Conservation (phyloP, 2,113 vertebrate genomes). For the human (Homo sapiens) region GRCh38 chr7:155290001-155290500, state of each 20-base stretch:
- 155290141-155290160: too few species aligned
- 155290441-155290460: neutral
- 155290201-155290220: neutral
- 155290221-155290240: neutral
- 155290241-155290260: rapidly evolving
- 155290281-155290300: too few species aligned
- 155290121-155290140: neutral
- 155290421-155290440: rapidly evolving
- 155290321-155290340: rapidly evolving
- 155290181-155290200: too few species aligned
- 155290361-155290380: rapidly evolving
- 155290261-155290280: neutral
- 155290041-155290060: neutral
- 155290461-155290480: neutral
- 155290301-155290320: rapidly evolving
- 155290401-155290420: too few species aligned
- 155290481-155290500: neutral
- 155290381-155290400: rapidly evolving
- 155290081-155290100: neutral
- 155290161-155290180: neutral
- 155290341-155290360: neutral
- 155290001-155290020: neutral
- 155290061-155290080: neutral
- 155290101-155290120: neutral
- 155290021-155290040: neutral